Evolutionary conservation across 2,113 vertebrate genomes (phyloP), one percentile per base, ranked within the genome.

Genomic region (Orcinus orca): DNA sequence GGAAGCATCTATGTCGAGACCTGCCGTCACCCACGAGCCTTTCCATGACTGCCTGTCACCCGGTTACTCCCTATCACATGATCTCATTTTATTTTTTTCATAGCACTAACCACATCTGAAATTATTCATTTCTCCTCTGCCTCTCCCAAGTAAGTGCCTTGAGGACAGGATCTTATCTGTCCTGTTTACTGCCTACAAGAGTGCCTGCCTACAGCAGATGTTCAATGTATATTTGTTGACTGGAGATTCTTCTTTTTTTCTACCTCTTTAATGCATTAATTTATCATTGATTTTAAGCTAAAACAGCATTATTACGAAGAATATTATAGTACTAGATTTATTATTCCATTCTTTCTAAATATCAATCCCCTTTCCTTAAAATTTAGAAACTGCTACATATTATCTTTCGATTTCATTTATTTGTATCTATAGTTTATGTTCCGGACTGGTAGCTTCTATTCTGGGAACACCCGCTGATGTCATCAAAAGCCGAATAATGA

Each of bases 401-500:
- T 97, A n/a, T 90, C 96, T 67, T 95, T 94, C 20, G 94, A 91
- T 81, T 93, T 95, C 47, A 31, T 93, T 92, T 97, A 53, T 97
- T 98, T 97, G 93, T 97, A 58, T 97, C 94, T 88, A 62, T 95
- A 98, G 98, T 97, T 98, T 97, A 87, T 99, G 99, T 88, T 99
- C 99, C 14, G 99, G 99, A 93, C 93, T 99, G 80, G 99, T 99
- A 26, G 99, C 99, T 38, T 99, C 99, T 97, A 98, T 98, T 77
- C 98, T 99, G 98, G 99, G 99, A 98, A 99, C 99, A 36, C 99
- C 99, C 36, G 99, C 99, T 2, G 99, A 99, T 2, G 99, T 99
- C 60, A 98, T 99, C 95, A 99, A 99, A 98, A 99, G 99, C 25
- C 98, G 99, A 97, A 98, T 99, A 96, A 99, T 99, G 99, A 99